Conservation (phyloP, 2,888 invertebrate species). For the Eristalis arbustorum region DNA sequence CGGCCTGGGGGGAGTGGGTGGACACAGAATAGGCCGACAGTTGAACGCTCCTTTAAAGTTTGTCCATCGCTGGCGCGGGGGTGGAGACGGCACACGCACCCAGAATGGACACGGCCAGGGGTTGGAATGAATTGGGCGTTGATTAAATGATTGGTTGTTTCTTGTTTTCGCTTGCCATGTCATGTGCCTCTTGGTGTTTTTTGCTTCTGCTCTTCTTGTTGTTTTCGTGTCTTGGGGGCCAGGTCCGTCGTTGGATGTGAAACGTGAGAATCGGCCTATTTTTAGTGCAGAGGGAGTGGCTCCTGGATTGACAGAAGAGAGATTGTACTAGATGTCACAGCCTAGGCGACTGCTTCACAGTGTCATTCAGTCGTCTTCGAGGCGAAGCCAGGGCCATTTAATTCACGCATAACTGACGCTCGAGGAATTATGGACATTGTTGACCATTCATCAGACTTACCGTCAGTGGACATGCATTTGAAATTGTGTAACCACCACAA, state of each 20-base stretch:
- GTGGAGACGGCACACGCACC: not conserved
- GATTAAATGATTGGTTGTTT: not conserved
- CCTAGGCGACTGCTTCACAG: not conserved
- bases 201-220: not conserved
- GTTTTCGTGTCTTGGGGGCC: not conserved
- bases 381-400: too few relatives aligned
- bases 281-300: not conserved
- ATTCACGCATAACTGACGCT: too few relatives aligned
- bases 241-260: not conserved
- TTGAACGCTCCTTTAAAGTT: slow-evolving; percentile 41
- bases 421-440: too few relatives aligned
- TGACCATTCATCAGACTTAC: not conserved
- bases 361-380: too few relatives aligned
- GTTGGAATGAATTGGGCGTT: not conserved
- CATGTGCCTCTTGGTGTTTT: not conserved
- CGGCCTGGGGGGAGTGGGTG: not conserved
- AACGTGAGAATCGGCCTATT: not conserved
- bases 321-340: too few relatives aligned
- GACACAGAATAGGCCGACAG: slow-evolving; percentile 31
- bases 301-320: too few relatives aligned
- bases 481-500: too few relatives aligned
- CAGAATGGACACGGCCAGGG: not conserved
- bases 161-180: not conserved
- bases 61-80: not conserved
- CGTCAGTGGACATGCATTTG: not conserved